Evolutionary conservation across 2,888 invertebrate genomes (phyloP).

Genomic region (Eudasyphora cyanicolor): DNA sequence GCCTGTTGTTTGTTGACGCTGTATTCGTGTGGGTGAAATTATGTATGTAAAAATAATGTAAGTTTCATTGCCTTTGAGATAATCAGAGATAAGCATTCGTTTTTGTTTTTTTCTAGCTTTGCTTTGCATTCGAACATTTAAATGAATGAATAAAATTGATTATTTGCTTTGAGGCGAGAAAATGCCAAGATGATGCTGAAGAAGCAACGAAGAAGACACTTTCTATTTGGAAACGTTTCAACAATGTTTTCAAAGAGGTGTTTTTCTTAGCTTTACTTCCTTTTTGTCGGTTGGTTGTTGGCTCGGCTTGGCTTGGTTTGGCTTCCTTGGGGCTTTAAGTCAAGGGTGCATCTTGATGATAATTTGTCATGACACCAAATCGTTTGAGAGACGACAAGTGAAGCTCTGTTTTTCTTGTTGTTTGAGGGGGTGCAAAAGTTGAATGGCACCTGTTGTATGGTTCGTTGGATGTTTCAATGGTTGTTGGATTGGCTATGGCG

Average conservation of each 20-base stretch:
- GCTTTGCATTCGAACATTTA: constrained; percentile 55
- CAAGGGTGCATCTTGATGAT: constrained; percentile 72
- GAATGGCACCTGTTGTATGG: constrained; percentile 58
- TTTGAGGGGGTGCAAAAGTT: constrained; percentile 34
- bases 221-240: constrained; percentile 31
- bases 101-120: constrained; percentile 50
- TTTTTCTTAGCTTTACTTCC: constrained; percentile 27
- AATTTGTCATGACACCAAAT: constrained; percentile 71
- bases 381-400: constrained; percentile 35
- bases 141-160: constrained; percentile 63
- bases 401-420: constrained; percentile 13
- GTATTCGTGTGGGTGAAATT: constrained; percentile 62
- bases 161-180: constrained; percentile 63
- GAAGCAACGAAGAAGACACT: constrained; percentile 55
- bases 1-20: not conserved
- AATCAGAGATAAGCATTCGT: constrained; percentile 54
- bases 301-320: constrained; percentile 34
- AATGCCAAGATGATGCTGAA: not conserved
- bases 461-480: not conserved
- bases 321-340: constrained; percentile 65
- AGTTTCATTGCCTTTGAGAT: constrained; percentile 58
- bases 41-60: constrained; percentile 60
- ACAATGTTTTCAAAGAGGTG: constrained; percentile 18
- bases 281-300: constrained; percentile 6
- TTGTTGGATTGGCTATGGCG: no score